A percentile compares a stretch with the other conserved stretches of the same genome.
Evolutionary conservation across 35 echinoderm and acorn worm species (phyloP).

Genomic region (Hemicentrotus pulcherrimus): DNA sequence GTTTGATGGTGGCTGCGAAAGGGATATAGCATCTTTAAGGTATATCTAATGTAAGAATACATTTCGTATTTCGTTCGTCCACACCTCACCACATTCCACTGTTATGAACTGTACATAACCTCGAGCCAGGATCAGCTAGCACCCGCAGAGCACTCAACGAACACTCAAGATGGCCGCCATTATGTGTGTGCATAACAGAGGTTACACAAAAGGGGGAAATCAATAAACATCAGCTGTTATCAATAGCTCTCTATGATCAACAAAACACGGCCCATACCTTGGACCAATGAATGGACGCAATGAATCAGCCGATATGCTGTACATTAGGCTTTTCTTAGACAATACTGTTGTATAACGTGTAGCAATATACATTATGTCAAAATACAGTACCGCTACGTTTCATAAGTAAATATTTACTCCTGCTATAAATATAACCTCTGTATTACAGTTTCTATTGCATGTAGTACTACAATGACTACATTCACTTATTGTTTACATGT

Average conservation of each 20-base stretch:
- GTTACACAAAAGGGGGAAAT: conserved; percentile 17
- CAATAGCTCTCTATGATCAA: neutral
- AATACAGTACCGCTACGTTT: no score
- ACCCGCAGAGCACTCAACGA: neutral
- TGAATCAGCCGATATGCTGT: neutral
- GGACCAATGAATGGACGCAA: neutral
- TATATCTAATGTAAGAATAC: neutral
- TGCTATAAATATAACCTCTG: no score
- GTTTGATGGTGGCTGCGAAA: no score
- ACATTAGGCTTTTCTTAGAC: no score
- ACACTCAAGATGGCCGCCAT: conserved; percentile 27
- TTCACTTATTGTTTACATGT: no score
- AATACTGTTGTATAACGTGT: no score
- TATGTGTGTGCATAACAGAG: neutral
- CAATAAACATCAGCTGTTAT: conserved; percentile 37
- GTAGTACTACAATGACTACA: no score
- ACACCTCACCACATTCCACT: neutral
- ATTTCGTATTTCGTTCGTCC: neutral
- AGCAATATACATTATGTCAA: no score
- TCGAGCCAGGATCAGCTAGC: neutral
- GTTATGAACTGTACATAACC: neutral
- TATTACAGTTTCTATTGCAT: no score
- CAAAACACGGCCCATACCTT: neutral
- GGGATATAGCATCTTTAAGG: no score
- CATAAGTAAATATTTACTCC: no score